Evolutionary conservation across 2,113 vertebrate species (phyloP).

Genomic region (Nothobranchius kuhntae): DNA sequence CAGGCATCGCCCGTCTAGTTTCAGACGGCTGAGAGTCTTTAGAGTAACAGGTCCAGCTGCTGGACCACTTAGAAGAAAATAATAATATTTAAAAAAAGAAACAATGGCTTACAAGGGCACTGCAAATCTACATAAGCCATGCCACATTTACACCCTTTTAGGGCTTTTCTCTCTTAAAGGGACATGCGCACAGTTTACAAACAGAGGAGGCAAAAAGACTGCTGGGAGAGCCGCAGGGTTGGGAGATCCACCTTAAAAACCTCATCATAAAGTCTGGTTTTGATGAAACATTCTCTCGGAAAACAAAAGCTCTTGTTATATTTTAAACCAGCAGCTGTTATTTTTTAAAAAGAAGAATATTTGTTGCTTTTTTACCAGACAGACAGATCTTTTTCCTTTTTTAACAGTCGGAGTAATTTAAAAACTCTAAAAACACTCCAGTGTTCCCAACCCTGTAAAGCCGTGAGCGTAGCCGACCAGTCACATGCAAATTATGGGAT

Average conservation of each 20-base stretch:
- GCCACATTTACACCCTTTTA: constrained; percentile 64
- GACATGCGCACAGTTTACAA: constrained; percentile 81
- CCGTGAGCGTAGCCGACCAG: constrained; percentile 64
- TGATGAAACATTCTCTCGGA: neutral
- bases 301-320: too few species aligned
- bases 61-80: constrained; percentile 43
- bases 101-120: constrained; percentile 65
- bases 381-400: neutral
- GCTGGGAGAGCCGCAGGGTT: constrained; percentile 42
- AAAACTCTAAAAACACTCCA: constrained; percentile 35
- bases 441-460: constrained; percentile 72
- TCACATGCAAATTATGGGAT: constrained; percentile 72
- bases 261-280: constrained; percentile 1
- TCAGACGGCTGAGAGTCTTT: constrained; percentile 39
- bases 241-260: constrained; percentile 48
- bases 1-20: constrained; percentile 30
- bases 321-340: too few species aligned
- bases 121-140: constrained; percentile 75
- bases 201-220: constrained; percentile 68
- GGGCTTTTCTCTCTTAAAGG: constrained; percentile 80
- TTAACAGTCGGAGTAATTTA: constrained; percentile 11
- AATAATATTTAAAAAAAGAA: constrained; percentile 35
- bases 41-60: constrained; percentile 25
- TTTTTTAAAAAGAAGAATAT: constrained; percentile 29
- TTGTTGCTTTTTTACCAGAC: constrained; percentile 4